Percentiles rank a stretch among this genome's conserved stretches.
Evolutionary conservation across 2,888 invertebrate species (phyloP).

Genomic region (Agrilus cyanescens): DNA sequence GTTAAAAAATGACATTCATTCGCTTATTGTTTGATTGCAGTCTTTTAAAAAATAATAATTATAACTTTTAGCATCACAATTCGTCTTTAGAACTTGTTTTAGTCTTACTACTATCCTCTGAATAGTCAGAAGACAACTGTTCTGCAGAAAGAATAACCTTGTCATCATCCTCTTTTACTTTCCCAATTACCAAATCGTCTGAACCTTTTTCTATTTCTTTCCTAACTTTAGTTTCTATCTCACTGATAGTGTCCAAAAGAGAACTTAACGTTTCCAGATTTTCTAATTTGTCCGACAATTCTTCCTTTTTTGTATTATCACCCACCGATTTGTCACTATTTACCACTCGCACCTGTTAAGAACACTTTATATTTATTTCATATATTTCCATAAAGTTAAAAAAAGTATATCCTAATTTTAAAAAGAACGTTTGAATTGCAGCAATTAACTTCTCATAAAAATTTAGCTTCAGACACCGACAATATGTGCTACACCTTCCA

Average conservation of each 20-base stretch:
- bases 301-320: background rate
- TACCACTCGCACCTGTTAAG: background rate
- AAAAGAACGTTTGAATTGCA: too few species aligned
- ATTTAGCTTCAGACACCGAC: too few species aligned
- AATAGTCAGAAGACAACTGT: constrained; percentile 13
- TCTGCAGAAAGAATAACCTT: constrained; percentile 19
- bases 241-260: constrained; percentile 18
- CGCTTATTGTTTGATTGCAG: too few species aligned
- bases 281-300: constrained; percentile 8
- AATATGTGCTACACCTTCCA: too few species aligned
- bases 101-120: constrained; percentile 6
- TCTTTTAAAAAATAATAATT: too few species aligned
- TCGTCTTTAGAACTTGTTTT: constrained; percentile 13
- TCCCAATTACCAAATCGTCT: constrained; percentile 22
- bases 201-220: constrained; percentile 16
- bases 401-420: too few species aligned
- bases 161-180: constrained; percentile 16
- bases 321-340: background rate
- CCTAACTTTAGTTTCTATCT: constrained; percentile 18
- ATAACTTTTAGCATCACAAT: constrained; percentile 15
- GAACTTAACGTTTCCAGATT: constrained; percentile 18
- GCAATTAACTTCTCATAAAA: too few species aligned
- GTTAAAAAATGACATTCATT: too few species aligned
- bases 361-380: background rate
- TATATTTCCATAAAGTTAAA: too few species aligned